phyloP scores from a whole-genome alignment of 2,888 invertebrate genomes.

The Spisula solida region DNA sequence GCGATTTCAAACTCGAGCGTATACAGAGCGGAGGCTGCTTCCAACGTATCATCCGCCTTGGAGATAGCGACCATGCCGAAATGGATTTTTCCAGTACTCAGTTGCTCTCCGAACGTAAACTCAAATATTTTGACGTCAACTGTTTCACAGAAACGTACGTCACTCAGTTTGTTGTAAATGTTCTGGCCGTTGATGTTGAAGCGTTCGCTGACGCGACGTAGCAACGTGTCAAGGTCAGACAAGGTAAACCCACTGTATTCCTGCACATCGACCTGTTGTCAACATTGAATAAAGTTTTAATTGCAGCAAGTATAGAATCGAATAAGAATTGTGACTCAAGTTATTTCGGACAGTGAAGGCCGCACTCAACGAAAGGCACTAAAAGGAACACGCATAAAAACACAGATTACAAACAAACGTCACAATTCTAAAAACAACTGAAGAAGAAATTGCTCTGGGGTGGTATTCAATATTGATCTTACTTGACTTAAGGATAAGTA shows the following conservation, averaged over 20 bases:
- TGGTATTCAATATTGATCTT: too few relatives aligned
- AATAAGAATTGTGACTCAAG: too few relatives aligned
- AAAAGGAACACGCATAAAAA: too few relatives aligned
- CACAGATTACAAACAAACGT: too few relatives aligned
- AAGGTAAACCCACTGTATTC: conserved; percentile 24
- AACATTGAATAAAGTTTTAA: too few relatives aligned
- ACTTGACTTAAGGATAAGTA: too few relatives aligned
- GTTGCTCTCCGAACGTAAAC: conserved; percentile 16
- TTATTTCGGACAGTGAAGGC: too few relatives aligned
- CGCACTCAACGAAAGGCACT: too few relatives aligned
- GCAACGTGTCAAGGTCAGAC: not conserved
- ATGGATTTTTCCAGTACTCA: conserved; percentile 19
- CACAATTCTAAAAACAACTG: too few relatives aligned
- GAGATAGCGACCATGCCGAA: conserved; percentile 31
- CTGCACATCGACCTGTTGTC: not conserved
- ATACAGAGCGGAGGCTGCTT: conserved; percentile 33
- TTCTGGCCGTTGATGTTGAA: conserved; percentile 9
- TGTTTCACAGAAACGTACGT: conserved; percentile 5
- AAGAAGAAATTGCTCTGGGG: too few relatives aligned
- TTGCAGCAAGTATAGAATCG: too few relatives aligned
- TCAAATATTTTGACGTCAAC: conserved; percentile 27
- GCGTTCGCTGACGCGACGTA: not conserved
- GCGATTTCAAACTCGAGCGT: conserved; percentile 34
- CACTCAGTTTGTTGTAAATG: conserved; percentile 23
- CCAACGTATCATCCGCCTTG: not conserved